These are phyloP conservation scores for Botia almorhae DNA, from an alignment of 2,797 vertebrate genomes.

Conservation along the genomic window DNA sequence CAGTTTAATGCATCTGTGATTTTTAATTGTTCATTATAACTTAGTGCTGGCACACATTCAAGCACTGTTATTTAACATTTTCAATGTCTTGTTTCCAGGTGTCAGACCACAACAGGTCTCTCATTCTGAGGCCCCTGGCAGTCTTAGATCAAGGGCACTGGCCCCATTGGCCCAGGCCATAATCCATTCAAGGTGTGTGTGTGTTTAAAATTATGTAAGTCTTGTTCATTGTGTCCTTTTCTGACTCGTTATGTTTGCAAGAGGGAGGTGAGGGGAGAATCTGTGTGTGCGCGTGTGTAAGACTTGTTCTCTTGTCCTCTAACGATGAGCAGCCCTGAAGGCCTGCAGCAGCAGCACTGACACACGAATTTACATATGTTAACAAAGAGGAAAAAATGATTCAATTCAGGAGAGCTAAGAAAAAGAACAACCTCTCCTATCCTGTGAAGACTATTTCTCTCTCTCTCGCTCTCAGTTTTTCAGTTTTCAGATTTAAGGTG, in stretches of 20 bases:
- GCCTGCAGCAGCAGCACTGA: slow-evolving; percentile 50
- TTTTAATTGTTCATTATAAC: neutral
- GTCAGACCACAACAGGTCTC: neutral
- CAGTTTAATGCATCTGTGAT: neutral
- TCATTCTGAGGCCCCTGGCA: neutral
- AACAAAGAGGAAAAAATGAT: slow-evolving; percentile 48
- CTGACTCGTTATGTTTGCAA: neutral
- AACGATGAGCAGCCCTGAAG: slow-evolving; percentile 48
- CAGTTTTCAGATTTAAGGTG: neutral
- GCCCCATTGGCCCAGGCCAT: neutral
- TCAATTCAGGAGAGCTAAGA: slow-evolving; percentile 38
- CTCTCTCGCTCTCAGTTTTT: neutral
- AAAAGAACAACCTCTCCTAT: slow-evolving; percentile 27
- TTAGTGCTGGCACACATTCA: slow-evolving; percentile 1
- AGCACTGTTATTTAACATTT: neutral
- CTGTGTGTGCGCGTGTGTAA: neutral
- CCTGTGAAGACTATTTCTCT: slow-evolving; percentile 27
- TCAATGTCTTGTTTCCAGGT: neutral
- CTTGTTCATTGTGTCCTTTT: slow-evolving; percentile 33
- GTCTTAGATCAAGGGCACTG: neutral
- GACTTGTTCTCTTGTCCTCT: slow-evolving; percentile 41
- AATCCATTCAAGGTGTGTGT: slow-evolving; percentile 5
- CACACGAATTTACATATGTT: slow-evolving; percentile 55
- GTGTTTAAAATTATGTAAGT: slow-evolving; percentile 26
- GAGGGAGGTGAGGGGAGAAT: neutral